Evolutionary conservation across 2,113 vertebrate species (phyloP).

Genomic region (Trochalopteron elliotii): DNA sequence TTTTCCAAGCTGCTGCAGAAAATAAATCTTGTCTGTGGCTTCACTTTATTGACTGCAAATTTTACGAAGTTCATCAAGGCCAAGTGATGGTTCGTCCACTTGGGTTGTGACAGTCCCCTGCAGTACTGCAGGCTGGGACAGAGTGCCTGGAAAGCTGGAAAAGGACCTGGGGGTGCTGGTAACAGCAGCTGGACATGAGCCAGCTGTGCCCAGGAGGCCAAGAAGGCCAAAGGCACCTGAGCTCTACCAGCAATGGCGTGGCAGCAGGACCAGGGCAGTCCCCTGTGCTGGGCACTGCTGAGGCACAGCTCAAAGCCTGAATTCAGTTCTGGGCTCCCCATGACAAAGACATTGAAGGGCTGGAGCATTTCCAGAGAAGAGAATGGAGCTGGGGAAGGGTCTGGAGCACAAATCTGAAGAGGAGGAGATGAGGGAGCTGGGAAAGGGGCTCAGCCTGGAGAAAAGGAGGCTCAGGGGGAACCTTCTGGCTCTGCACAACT

Average conservation of each 20-base stretch:
- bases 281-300: neutral
- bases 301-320: rapidly evolving
- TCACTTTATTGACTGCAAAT: neutral
- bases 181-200: rapidly evolving
- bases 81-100: rapidly evolving
- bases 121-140: neutral
- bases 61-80: neutral
- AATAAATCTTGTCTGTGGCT: neutral
- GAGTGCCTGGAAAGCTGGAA: neutral
- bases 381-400: rapidly evolving
- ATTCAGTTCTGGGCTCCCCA: neutral
- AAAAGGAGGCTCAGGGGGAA: neutral
- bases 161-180: neutral
- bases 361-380: rapidly evolving
- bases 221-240: neutral
- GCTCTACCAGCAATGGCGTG: rapidly evolving
- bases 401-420: neutral
- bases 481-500: rapidly evolving
- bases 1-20: neutral
- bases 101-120: rapidly evolving
- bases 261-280: neutral
- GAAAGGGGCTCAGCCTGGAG: neutral
- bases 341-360: too few species aligned
- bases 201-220: neutral
- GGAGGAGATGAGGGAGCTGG: neutral